Base-by-base conservation (phyloP, 2,797 vertebrate species). In the Pseudopleuronectes americanus region DNA sequence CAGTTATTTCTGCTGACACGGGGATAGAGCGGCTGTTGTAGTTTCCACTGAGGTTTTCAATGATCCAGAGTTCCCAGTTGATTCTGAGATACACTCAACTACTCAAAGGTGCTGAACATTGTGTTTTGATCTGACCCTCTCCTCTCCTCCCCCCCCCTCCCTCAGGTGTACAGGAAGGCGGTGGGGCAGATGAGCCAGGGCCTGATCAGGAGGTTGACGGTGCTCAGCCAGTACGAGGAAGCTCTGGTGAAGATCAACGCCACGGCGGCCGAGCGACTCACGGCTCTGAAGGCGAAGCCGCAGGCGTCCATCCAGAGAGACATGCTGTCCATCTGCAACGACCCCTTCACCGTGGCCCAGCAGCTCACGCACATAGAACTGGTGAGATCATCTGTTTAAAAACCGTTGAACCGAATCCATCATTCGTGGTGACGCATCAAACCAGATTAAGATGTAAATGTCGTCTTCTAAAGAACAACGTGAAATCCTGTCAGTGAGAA, bases 291-390 rank as follows among this genome's bases (percentile, higher is more conserved):
- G 90, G 94, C 94, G 36, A 98, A 97, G 77, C 96, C 96, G 0
- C 96, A 97, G 89, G 95, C 96, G 67, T 90, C 95, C 65, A 91
- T 95, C 64, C 97, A 97, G 76, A 93, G 96, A 67, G 97, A 97
- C 79, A 88, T 97, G 86, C 90, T 97, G 83, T 94, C 94, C 8
- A 89, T 97, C 87, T 98, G 97, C 91, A 97, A 90, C 4, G 97
- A 98, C 88, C 96, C 97, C 1, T 99, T 97, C 47, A 94, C 94
- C 0, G 85, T 98, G 69, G 97, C 97, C 56, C 97, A 99, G 80
- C 97, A 99, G 87, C 95, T 99, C 89, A 99, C 97, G 0, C 96
- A 97, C 88, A 95, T 99, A 71, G 97, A 99, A 69, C 94, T 99
- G 89, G 97, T 98, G 87, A 96, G 92, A 38, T 38, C 36, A 13